A percentile compares a stretch with the other conserved stretches of the same genome.
These are phyloP conservation scores for Tangara arthus DNA, from an alignment of 2,797 vertebrate genomes.

Conservation along the genomic window DNA sequence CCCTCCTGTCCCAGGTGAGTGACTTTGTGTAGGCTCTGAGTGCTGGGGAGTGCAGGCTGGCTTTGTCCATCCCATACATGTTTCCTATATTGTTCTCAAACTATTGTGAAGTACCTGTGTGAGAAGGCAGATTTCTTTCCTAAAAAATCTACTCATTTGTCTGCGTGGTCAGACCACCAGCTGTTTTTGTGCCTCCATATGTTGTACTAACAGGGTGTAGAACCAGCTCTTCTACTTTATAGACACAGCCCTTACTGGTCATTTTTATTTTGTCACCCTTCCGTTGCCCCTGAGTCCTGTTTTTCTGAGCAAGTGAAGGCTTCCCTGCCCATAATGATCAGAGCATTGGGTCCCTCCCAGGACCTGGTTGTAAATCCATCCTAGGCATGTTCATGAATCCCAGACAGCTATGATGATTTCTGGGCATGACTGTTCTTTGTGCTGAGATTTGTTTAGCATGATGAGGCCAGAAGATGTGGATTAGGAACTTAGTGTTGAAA, in stretches of 20 bases:
- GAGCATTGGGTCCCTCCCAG: background rate
- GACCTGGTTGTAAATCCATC: background rate
- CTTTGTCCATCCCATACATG: rapidly evolving
- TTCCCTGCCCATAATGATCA: background rate
- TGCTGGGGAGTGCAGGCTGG: background rate
- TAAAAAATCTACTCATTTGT: background rate
- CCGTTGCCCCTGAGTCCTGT: rapidly evolving
- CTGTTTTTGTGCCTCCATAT: rapidly evolving
- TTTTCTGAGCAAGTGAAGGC: background rate
- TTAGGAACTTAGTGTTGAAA: background rate
- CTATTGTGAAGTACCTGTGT: background rate
- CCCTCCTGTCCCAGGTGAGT: background rate
- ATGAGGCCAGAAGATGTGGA: background rate
- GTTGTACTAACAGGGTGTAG: background rate
- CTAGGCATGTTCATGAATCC: background rate
- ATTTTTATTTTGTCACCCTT: background rate
- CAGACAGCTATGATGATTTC: background rate
- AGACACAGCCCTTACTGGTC: too few species aligned
- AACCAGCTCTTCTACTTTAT: background rate
- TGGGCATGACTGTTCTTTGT: background rate
- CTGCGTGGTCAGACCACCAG: rapidly evolving
- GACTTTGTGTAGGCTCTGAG: background rate
- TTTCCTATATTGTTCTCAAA: background rate
- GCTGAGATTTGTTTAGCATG: background rate
- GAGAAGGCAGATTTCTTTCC: background rate